These are phyloP conservation scores for Anser brachyrhynchus DNA, from an alignment of 2,113 vertebrate genomes.

Conservation along the genomic window DNA sequence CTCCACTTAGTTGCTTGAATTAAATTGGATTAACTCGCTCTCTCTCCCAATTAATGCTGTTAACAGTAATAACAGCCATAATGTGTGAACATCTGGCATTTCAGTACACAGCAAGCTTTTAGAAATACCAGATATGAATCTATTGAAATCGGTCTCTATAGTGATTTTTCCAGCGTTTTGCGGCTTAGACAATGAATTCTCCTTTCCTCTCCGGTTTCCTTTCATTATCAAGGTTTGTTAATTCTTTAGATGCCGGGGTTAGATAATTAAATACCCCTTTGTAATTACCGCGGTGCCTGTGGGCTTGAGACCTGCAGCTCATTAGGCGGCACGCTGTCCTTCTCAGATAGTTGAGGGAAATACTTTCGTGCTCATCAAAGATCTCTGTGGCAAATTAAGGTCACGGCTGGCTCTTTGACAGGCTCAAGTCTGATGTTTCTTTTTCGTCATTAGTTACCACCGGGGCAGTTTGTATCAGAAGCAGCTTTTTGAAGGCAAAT, in stretches of 20 bases:
- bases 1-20: slow-evolving; percentile 44
- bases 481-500: not conserved
- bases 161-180: slow-evolving; percentile 57
- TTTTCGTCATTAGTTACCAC: slow-evolving; percentile 19
- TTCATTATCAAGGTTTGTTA: slow-evolving; percentile 72
- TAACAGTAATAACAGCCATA: slow-evolving; percentile 81
- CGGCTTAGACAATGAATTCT: slow-evolving; percentile 55
- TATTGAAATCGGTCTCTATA: slow-evolving; percentile 76
- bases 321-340: slow-evolving; percentile 64
- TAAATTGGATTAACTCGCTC: slow-evolving; percentile 72
- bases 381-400: slow-evolving; percentile 50
- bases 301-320: slow-evolving; percentile 70
- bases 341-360: slow-evolving; percentile 59
- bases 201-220: slow-evolving; percentile 49
- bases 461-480: slow-evolving; percentile 30
- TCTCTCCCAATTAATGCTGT: slow-evolving; percentile 68
- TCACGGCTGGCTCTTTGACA: slow-evolving; percentile 49
- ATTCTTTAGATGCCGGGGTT: slow-evolving; percentile 70
- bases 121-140: slow-evolving; percentile 79
- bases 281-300: slow-evolving; percentile 74
- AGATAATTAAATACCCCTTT: slow-evolving; percentile 74
- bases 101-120: slow-evolving; percentile 78
- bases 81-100: slow-evolving; percentile 83
- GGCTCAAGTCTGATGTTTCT: slow-evolving; percentile 1
- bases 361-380: slow-evolving; percentile 60